Conservation (phyloP, 2,888 invertebrate genomes). For the Junonia oenone region DNA sequence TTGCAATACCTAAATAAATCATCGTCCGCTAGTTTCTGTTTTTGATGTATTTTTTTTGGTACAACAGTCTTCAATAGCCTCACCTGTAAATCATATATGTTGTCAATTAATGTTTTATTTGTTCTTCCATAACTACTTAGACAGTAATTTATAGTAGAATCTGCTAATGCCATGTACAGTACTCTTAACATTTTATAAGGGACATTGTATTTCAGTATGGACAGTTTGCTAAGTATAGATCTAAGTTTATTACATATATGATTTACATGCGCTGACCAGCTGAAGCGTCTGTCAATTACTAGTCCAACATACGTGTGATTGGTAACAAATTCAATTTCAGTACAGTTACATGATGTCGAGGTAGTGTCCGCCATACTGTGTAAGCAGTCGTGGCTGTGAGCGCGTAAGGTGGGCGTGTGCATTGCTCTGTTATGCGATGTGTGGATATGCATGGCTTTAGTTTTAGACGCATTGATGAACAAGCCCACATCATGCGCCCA, state of each 20-base stretch:
- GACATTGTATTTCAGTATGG: neutral
- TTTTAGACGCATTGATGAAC: slow-evolving; percentile 19
- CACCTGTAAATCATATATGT: slow-evolving; percentile 4
- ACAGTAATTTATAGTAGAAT: neutral
- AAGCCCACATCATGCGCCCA: slow-evolving; percentile 21
- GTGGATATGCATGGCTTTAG: slow-evolving; percentile 20
- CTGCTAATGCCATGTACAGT: neutral
- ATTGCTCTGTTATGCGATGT: slow-evolving; percentile 6
- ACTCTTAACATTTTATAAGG: neutral
- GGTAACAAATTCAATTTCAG: neutral
- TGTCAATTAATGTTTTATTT: slow-evolving; percentile 18
- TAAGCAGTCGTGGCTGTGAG: neutral
- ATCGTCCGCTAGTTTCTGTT: slow-evolving; percentile 19
- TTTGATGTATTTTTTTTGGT: slow-evolving; percentile 11
- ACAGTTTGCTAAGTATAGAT: neutral
- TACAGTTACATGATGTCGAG: neutral
- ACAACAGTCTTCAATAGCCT: slow-evolving; percentile 11
- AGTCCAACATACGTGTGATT: neutral
- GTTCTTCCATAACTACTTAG: slow-evolving; percentile 3
- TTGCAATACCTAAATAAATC: slow-evolving; percentile 4
- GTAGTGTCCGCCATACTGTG: neutral
- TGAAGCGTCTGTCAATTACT: neutral
- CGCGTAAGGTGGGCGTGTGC: neutral
- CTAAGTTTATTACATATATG: neutral
- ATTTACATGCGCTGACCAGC: neutral